Evolutionary conservation across 1,140 invertebrate genomes (phyloP).

Genomic region (Hylaeus volcanicus): DNA sequence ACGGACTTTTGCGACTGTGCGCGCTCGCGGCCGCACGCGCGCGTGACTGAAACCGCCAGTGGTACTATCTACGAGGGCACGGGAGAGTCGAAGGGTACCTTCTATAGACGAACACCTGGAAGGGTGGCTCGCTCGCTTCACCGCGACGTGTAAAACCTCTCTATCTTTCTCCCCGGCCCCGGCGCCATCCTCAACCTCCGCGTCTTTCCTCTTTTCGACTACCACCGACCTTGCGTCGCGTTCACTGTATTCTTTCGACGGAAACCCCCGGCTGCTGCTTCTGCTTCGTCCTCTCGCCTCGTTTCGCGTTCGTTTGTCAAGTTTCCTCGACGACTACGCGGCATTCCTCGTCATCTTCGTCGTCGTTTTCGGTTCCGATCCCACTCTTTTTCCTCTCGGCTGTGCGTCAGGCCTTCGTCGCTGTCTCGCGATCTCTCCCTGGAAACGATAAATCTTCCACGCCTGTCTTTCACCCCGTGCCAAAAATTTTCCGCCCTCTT

Average conservation of each 20-base stretch:
- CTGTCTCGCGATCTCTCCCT: background rate
- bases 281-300: slow-evolving; percentile 26
- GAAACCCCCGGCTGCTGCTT: background rate
- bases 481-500: no score
- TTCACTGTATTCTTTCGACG: slow-evolving; percentile 7
- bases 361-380: slow-evolving; percentile 38
- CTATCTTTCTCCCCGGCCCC: slow-evolving; percentile 44
- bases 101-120: slow-evolving; percentile 71
- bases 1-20: slow-evolving; percentile 34
- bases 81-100: slow-evolving; percentile 74
- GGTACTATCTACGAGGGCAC: slow-evolving; percentile 64
- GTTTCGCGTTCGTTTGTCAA: slow-evolving; percentile 4
- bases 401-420: no score
- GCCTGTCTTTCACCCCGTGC: no score
- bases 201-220: slow-evolving; percentile 45
- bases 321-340: slow-evolving; percentile 3
- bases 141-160: slow-evolving; percentile 59
- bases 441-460: slow-evolving; percentile 11
- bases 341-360: slow-evolving; percentile 23
- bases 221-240: slow-evolving; percentile 1
- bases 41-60: slow-evolving; percentile 58
- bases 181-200: slow-evolving; percentile 33
- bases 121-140: slow-evolving; percentile 37
- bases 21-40: slow-evolving; percentile 33
- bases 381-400: slow-evolving; percentile 26